phyloP scores from a whole-genome alignment of 1,140 invertebrate genomes.

The Euura lappo region DNA sequence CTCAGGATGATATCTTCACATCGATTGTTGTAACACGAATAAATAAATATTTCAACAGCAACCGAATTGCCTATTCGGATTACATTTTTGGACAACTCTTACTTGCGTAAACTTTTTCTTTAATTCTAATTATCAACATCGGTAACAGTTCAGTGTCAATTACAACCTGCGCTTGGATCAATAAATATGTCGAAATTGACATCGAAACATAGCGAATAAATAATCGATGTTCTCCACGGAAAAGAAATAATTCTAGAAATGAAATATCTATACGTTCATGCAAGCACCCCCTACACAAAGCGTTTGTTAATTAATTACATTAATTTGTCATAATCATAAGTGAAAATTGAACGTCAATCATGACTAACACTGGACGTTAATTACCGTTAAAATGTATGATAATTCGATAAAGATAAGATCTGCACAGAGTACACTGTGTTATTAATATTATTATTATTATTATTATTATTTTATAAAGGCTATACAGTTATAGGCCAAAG shows the following conservation, averaged over 20 bases:
- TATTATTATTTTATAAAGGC: background rate
- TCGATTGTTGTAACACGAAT: no score
- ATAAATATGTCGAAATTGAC: conserved; percentile 40
- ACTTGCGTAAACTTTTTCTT: background rate
- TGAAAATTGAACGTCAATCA: no score
- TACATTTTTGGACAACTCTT: background rate
- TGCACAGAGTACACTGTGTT: background rate
- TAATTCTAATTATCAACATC: background rate
- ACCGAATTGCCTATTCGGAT: no score
- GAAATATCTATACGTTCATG: background rate
- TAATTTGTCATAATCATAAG: no score
- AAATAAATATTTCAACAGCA: no score
- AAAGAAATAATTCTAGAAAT: background rate
- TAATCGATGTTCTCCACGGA: conserved; percentile 25
- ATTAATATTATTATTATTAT: background rate
- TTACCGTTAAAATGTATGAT: background rate
- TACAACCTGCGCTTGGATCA: conserved; percentile 20
- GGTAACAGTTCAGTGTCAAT: background rate
- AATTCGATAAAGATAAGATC: background rate
- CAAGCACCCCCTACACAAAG: background rate
- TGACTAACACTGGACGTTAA: background rate
- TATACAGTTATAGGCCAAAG: conserved; percentile 1
- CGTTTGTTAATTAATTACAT: no score
- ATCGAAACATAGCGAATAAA: conserved; percentile 26
- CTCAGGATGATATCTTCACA: no score